Percentiles rank a stretch among this genome's conserved stretches.
phyloP scores from a whole-genome alignment of 2,113 vertebrate genomes.

The Passer montanus region DNA sequence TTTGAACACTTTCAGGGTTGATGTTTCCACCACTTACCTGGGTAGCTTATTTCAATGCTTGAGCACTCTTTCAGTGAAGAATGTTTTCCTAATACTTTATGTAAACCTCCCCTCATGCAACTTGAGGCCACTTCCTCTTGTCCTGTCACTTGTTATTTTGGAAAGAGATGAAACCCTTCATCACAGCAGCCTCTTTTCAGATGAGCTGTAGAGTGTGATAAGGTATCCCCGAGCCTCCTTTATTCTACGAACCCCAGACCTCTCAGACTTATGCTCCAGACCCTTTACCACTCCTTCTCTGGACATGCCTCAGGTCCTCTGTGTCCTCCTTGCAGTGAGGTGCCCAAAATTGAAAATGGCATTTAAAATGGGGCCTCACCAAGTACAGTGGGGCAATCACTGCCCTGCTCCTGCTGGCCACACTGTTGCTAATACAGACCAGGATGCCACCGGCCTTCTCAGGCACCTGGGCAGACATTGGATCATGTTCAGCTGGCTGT shows the following conservation, averaged over 20 bases:
- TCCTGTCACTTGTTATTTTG: neutral
- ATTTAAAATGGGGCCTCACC: neutral
- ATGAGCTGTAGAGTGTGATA: accelerated
- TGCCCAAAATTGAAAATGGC: neutral
- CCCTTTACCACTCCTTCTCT: neutral
- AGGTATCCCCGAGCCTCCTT: accelerated
- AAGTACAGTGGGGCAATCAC: too few relatives aligned
- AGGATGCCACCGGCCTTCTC: neutral
- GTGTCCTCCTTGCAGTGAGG: too few relatives aligned
- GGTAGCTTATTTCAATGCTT: neutral
- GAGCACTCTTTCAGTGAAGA: neutral
- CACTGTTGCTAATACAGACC: neutral
- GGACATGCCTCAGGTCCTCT: neutral
- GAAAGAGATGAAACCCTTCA: neutral
- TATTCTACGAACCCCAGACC: neutral
- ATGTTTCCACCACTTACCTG: neutral
- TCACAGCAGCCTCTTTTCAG: neutral
- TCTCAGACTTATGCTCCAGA: neutral
- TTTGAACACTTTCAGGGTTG: neutral
- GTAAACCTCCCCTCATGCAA: neutral
- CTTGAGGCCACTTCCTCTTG: neutral
- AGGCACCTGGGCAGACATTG: neutral
- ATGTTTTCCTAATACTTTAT: neutral
- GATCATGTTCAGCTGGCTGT: neutral
- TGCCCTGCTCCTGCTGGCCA: neutral